Conservation (phyloP, 2,888 invertebrate species). For the Drosophila aldrichi region DNA sequence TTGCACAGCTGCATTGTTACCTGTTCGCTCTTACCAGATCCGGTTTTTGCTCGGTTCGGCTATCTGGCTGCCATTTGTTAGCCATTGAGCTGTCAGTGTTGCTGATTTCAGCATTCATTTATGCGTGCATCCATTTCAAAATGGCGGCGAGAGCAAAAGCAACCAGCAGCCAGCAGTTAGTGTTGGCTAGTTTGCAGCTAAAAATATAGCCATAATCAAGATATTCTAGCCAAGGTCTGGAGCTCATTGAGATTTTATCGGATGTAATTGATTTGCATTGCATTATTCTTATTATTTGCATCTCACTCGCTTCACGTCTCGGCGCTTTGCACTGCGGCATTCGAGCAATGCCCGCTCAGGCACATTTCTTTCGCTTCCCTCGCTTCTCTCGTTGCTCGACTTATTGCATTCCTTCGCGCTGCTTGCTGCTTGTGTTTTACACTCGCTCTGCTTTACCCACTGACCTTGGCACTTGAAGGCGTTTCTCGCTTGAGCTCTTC, state of each 20-base stretch:
- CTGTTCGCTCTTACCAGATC: conserved; percentile 1
- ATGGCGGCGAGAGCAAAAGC: conserved; percentile 11
- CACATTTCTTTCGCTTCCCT: too few relatives aligned
- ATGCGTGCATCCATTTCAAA: conserved; percentile 49
- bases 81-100: conserved; percentile 45
- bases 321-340: neutral
- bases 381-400: neutral
- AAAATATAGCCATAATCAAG: neutral
- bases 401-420: conserved; percentile 7
- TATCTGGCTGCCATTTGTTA: conserved; percentile 54
- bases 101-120: conserved; percentile 66
- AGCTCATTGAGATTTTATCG: neutral
- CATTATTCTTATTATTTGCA: neutral
- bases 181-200: conserved; percentile 20
- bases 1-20: conserved; percentile 27
- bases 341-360: neutral
- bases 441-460: neutral
- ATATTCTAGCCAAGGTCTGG: neutral
- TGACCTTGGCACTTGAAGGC: conserved; percentile 10
- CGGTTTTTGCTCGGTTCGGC: conserved; percentile 11
- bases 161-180: neutral
- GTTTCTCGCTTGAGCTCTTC: neutral
- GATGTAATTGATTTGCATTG: neutral
- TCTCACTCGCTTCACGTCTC: neutral
- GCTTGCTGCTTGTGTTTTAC: neutral